Percentiles rank a stretch among this genome's conserved stretches.
Evolutionary conservation across 1,140 invertebrate genomes (phyloP).

Genomic region (Psilanteris sp.): DNA sequence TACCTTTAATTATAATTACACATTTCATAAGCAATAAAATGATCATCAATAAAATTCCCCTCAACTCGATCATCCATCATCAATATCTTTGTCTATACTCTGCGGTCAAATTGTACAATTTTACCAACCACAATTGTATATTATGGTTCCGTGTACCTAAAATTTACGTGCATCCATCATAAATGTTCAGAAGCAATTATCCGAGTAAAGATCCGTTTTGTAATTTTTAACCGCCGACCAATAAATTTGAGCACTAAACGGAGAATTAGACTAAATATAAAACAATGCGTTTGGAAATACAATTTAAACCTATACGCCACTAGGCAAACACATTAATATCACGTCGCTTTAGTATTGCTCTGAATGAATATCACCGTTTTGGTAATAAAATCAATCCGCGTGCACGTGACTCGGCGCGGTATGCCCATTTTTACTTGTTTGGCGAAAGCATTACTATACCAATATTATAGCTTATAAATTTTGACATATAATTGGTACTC

Average conservation of each 20-base stretch:
- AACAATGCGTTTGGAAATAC: slow-evolving; percentile 2
- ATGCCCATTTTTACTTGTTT: slow-evolving; percentile 18
- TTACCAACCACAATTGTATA: too few species aligned
- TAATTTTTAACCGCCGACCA: neutral
- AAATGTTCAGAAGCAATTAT: neutral
- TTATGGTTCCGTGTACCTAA: neutral
- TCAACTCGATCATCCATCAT: too few species aligned
- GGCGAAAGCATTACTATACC: slow-evolving; percentile 71
- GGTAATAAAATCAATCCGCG: slow-evolving; percentile 31
- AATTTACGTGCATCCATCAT: neutral
- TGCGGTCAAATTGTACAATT: too few species aligned
- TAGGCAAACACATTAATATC: slow-evolving; percentile 10
- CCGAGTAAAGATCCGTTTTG: neutral
- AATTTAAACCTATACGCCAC: slow-evolving; percentile 1
- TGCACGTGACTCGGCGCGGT: slow-evolving; percentile 18
- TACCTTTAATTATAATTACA: too few species aligned
- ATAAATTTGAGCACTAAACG: slow-evolving; percentile 5
- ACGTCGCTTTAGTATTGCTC: neutral
- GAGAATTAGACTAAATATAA: slow-evolving; percentile 6
- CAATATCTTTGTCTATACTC: too few species aligned
- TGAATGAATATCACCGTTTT: slow-evolving; percentile 5
- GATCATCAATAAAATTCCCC: too few species aligned
- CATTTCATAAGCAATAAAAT: too few species aligned
- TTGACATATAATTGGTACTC: slow-evolving; percentile 61
- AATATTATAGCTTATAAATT: slow-evolving; percentile 78